Conservation (phyloP, 2,888 invertebrate genomes). For the Octodonta nipae region DNA sequence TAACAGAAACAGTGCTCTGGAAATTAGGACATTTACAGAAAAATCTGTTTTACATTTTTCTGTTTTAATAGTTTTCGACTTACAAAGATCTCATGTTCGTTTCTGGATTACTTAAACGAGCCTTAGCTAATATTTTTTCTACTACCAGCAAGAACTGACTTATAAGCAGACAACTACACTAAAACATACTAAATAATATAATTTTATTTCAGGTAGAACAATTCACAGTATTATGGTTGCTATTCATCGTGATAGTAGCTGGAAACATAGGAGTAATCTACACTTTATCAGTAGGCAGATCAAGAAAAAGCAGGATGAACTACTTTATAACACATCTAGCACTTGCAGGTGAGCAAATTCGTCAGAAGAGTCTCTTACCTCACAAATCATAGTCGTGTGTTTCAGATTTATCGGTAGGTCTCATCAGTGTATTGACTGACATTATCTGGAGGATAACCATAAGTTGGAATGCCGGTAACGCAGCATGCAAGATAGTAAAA, state of each 20-base stretch:
- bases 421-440: slow-evolving; percentile 74
- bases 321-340: slow-evolving; percentile 90
- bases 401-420: slow-evolving; percentile 75
- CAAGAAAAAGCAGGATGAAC: slow-evolving; percentile 83
- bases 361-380: too few relatives aligned
- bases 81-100: too few relatives aligned
- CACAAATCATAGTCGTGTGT: too few relatives aligned
- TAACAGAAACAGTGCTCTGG: too few relatives aligned
- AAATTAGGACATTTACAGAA: too few relatives aligned
- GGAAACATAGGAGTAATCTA: slow-evolving; percentile 80
- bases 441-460: slow-evolving; percentile 77
- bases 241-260: slow-evolving; percentile 72
- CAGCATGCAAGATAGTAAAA: slow-evolving; percentile 71
- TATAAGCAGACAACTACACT: too few relatives aligned
- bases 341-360: slow-evolving; percentile 56
- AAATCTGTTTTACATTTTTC: too few relatives aligned
- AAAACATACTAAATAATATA: too few relatives aligned
- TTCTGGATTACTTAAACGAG: too few relatives aligned
- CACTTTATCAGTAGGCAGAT: slow-evolving; percentile 68
- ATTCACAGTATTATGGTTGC: slow-evolving; percentile 71
- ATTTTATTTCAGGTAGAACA: slow-evolving; percentile 79
- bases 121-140: too few relatives aligned
- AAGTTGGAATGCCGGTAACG: slow-evolving; percentile 73
- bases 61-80: too few relatives aligned
- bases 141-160: too few relatives aligned